Evolutionary conservation across 2,888 invertebrate species (phyloP), one percentile per base, ranked within the genome.

Genomic region (Ophion obscuratus): DNA sequence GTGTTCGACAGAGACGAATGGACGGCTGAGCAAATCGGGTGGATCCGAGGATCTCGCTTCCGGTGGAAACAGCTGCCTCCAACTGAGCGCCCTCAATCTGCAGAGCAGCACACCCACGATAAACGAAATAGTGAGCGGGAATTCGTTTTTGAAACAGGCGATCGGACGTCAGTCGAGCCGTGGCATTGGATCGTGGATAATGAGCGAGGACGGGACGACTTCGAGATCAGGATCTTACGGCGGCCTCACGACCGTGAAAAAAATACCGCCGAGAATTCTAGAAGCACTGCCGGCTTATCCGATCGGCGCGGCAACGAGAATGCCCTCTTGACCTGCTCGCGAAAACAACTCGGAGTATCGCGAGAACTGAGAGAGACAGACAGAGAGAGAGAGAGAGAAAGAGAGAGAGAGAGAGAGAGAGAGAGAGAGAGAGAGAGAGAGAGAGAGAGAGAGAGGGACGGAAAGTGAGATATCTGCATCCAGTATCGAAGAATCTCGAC

Each of bases 241-340:
- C 27, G 71, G 62, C 27, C 75, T 61, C 68, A 88, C 84, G 44
- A 86, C 81, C 4, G 47, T 87, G 3, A 92, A 90, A 80, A 92
- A 89, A 84, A 90, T 91, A 82, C 94, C 92, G n/a, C 94, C 94
- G 3, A 86, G 94, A 62, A 90, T 94, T 20, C 88, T 94, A 66
- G 93, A 94, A 84, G 94, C 94, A 17, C 81, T 94, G 73, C 94
- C 94, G 0, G 91, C 92, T 5, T 92, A 92, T 84, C 91, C 93
- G 0, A 88, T 89, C 36, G 88, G 89, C 47, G 71, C 85, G 14
- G 70, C 85, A 1, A 75, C 83, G 40, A 82, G 87, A 59, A 85
- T 83, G 70, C 81, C 88, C 40, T 89, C 89, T 78, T 87, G 88
- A 87, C 75, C 76, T 57, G 59, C 68, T n/a, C 14, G 53, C 53